These are phyloP conservation scores for Corvus moneduloides DNA, from an alignment of 2,113 vertebrate species.

Conservation along the genomic window DNA sequence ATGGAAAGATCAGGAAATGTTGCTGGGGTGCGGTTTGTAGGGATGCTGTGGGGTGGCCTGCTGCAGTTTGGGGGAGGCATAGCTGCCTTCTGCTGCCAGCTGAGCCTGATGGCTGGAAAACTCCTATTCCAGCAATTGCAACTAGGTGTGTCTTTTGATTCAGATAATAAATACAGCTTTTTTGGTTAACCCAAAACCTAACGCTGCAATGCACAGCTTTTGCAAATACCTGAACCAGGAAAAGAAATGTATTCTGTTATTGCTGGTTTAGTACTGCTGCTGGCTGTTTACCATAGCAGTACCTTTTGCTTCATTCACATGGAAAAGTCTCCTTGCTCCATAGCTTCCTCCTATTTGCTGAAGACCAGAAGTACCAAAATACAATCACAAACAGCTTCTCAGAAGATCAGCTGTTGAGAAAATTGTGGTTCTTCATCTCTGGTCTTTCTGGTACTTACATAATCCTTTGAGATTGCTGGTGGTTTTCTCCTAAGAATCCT, in stretches of 20 bases:
- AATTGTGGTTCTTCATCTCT: not conserved
- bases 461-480: not conserved
- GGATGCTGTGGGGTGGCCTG: not conserved
- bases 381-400: not conserved
- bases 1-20: not conserved
- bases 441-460: not conserved
- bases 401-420: not conserved
- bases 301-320: not conserved
- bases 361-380: not conserved
- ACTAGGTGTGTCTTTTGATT: fast-evolving
- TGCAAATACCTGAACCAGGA: not conserved
- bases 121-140: not conserved
- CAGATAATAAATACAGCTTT: not conserved
- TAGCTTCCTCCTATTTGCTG: not conserved
- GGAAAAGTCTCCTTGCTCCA: not conserved
- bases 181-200: not conserved
- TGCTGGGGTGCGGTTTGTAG: not conserved
- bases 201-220: fast-evolving
- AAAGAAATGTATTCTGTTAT: not conserved
- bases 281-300: not conserved
- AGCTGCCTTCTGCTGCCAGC: not conserved
- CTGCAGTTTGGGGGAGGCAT: not conserved
- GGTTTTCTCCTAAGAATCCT: not conserved
- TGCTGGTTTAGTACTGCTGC: not conserved
- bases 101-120: not conserved